Base-by-base conservation (phyloP, 2,113 vertebrate species). In the Cavia porcellus region DNA sequence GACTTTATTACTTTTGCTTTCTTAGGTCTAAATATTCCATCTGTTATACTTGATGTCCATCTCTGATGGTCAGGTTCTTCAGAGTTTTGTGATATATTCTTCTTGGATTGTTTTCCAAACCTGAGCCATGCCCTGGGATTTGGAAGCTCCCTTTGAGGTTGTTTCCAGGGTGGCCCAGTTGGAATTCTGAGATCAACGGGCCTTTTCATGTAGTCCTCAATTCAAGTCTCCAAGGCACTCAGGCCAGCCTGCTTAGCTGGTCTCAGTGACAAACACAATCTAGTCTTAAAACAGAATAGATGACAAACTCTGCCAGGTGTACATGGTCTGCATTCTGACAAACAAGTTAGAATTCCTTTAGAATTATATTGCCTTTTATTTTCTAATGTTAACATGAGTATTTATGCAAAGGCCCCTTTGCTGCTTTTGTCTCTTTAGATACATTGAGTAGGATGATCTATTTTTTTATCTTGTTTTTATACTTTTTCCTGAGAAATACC, bases 1-100 rank as follows among this genome's bases (percentile, higher is more conserved):
- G 45, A 88, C 11, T 79, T 82, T 12, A 24, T 70, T 50, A 50
- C 64, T 66, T 92, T 50, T 88, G 32, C 61, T 90, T 77, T 96
- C n/a, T 52, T 0, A 0, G 4, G 17, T 20, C 10, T 25, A 35
- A 45, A 17, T 57, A 10, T 7, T 47, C 17, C 38, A 28, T 86
- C 52, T 64, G 32, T 20, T 25, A 24, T 8, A 85, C 32, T 32
- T 81, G 12, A 19, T 50, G 35, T 14, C 22, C n/a, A 3, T 28
- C 30, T n/a, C 24, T 59, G 7, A 1, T 28, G 10, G 13, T 52
- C 28, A 70, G 12, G 4, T 94, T 96, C 64, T 61, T 72, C 55
- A 22, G 38, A 28, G n/a, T 74, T 88, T 35, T 64, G 28, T 82
- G 14, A 35, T 28, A 14, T 55, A 47, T 88, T 82, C 47, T 92